Evolutionary conservation across 2,113 vertebrate species (phyloP).

Genomic region (Uria lomvia): DNA sequence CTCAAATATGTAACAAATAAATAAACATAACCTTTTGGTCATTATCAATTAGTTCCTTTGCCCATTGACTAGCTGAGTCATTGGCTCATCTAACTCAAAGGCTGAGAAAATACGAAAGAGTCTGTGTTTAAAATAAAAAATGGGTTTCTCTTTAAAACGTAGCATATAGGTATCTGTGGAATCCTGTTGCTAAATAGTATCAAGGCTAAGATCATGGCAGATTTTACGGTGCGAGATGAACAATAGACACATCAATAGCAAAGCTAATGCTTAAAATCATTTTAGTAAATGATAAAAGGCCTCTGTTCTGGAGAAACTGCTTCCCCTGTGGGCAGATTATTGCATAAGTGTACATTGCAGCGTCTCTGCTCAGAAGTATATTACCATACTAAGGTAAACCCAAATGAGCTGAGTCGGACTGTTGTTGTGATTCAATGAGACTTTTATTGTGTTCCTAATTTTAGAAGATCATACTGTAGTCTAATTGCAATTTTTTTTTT

Average conservation of each 20-base stretch:
- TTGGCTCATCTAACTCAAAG: background rate
- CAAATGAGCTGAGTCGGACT: background rate
- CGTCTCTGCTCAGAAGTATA: background rate
- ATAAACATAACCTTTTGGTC: background rate
- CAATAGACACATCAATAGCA: background rate
- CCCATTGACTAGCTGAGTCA: background rate
- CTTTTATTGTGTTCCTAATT: constrained; percentile 3
- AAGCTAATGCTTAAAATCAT: constrained; percentile 11
- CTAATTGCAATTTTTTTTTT: background rate
- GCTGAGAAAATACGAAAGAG: background rate
- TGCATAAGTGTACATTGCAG: background rate
- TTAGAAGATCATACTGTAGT: background rate
- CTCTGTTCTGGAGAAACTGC: background rate
- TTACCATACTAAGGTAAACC: background rate
- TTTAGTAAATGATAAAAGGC: background rate
- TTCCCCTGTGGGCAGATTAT: background rate
- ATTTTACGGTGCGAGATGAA: background rate
- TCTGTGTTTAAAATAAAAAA: background rate
- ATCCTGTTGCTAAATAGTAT: background rate
- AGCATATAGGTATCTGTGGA: background rate
- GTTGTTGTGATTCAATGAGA: background rate
- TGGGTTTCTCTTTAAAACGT: background rate
- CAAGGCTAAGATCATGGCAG: background rate
- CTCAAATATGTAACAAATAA: background rate
- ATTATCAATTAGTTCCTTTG: background rate